These are phyloP conservation scores for Turdus rufiventris DNA, from an alignment of 2,113 vertebrate genomes.

Conservation along the genomic window DNA sequence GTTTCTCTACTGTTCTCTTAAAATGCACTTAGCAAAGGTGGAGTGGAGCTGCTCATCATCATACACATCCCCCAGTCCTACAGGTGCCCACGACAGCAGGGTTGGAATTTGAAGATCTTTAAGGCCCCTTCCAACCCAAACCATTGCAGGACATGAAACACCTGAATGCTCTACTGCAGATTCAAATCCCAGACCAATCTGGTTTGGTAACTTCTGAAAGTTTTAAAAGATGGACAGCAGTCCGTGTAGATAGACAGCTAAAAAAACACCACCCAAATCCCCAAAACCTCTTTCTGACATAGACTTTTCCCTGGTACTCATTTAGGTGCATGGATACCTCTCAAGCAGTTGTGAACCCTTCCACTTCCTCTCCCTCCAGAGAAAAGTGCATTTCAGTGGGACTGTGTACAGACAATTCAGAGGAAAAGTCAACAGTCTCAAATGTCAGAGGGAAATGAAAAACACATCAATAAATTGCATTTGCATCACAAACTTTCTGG, in stretches of 20 bases:
- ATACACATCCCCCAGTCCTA: background rate
- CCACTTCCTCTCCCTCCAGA: background rate
- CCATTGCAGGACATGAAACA: background rate
- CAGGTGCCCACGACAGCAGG: fast-evolving
- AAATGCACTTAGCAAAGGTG: background rate
- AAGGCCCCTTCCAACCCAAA: background rate
- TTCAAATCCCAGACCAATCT: background rate
- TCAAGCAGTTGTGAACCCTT: background rate
- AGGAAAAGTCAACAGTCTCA: background rate
- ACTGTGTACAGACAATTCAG: background rate
- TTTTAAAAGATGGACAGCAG: background rate
- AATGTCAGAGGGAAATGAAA: background rate
- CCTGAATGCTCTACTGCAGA: background rate
- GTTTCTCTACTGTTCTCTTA: background rate
- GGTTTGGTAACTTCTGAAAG: background rate
- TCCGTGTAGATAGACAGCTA: background rate
- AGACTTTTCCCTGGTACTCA: background rate
- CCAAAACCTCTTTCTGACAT: fast-evolving
- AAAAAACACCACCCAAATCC: background rate
- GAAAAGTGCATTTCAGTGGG: background rate
- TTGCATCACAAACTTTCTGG: background rate
- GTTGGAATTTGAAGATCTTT: background rate
- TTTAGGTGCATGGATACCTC: background rate
- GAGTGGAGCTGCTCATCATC: background rate
- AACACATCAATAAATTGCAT: background rate